Percentiles rank a stretch among this genome's conserved stretches.
These are phyloP conservation scores for Protaetia brevitarsis DNA, from an alignment of 1,140 invertebrate genomes.

Conservation along the genomic window DNA sequence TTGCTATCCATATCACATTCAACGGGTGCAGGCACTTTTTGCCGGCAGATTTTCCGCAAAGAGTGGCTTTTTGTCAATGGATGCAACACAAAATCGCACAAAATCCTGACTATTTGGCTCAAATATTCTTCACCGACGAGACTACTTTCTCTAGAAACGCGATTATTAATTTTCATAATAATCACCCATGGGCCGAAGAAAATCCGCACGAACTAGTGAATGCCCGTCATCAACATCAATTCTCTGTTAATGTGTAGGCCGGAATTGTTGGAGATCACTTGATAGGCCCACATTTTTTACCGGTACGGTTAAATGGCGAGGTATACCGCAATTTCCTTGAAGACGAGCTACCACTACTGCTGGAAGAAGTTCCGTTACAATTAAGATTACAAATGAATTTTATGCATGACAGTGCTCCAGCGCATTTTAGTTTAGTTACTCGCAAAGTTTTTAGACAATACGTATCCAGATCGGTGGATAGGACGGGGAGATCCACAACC, in stretches of 20 bases:
- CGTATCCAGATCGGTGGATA: constrained; percentile 16
- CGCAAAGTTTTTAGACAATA: neutral
- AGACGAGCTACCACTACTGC: constrained; percentile 10
- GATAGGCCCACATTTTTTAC: constrained; percentile 25
- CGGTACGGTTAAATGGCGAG: constrained; percentile 1
- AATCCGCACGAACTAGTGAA: constrained; percentile 26
- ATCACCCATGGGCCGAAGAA: constrained; percentile 26
- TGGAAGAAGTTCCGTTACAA: neutral
- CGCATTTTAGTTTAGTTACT: neutral
- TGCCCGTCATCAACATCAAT: constrained; percentile 19
- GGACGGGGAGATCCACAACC: neutral
- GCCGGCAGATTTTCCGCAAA: constrained; percentile 23
- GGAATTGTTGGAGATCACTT: constrained; percentile 26
- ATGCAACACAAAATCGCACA: neutral
- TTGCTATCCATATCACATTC: constrained; percentile 27
- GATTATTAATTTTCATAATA: constrained; percentile 25
- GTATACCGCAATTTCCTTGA: neutral
- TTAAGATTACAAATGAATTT: neutral
- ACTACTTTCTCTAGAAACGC: constrained; percentile 24
- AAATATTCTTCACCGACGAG: constrained; percentile 23
- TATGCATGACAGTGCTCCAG: constrained; percentile 11
- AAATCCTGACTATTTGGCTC: constrained; percentile 8
- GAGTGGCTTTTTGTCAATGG: constrained; percentile 26
- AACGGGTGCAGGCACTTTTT: constrained; percentile 26
- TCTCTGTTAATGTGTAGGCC: constrained; percentile 25